A percentile compares a stretch with the other conserved stretches of the same genome.
Conservation (phyloP, 2,113 vertebrate species). For the Antechinus stuartii region DNA sequence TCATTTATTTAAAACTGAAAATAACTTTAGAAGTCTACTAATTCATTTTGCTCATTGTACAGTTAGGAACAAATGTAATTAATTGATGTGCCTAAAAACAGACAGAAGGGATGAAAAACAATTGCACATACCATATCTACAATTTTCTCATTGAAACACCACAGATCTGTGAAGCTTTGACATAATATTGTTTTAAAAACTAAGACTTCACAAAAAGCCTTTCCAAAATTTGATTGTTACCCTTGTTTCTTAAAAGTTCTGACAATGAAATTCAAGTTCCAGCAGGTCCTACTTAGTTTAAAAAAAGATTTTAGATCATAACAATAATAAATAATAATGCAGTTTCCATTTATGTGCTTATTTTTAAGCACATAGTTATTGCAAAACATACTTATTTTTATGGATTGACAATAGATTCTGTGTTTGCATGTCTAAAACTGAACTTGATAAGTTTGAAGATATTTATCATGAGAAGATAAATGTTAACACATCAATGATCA, state of each 20-base stretch:
- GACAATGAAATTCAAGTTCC: neutral
- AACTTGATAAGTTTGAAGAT: neutral
- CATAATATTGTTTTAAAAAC: no score
- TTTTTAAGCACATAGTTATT: neutral
- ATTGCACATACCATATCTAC: neutral
- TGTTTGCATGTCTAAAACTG: neutral
- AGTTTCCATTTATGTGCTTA: neutral
- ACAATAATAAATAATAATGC: neutral
- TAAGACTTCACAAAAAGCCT: neutral
- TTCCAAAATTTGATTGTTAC: neutral
- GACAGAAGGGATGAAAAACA: neutral
- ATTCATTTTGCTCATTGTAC: neutral
- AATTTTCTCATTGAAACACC: neutral
- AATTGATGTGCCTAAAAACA: neutral
- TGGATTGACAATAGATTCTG: neutral
- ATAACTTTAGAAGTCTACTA: neutral
- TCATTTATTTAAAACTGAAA: neutral
- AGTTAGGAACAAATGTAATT: neutral
- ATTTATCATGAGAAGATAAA: neutral
- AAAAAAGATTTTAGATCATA: neutral
- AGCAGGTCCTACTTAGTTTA: neutral
- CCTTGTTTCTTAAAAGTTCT: neutral
- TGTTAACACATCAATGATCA: neutral
- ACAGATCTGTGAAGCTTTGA: no score
- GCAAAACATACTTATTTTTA: neutral